phyloP scores from a whole-genome alignment of 2,888 invertebrate genomes.

The Blastobasis lacticolella region DNA sequence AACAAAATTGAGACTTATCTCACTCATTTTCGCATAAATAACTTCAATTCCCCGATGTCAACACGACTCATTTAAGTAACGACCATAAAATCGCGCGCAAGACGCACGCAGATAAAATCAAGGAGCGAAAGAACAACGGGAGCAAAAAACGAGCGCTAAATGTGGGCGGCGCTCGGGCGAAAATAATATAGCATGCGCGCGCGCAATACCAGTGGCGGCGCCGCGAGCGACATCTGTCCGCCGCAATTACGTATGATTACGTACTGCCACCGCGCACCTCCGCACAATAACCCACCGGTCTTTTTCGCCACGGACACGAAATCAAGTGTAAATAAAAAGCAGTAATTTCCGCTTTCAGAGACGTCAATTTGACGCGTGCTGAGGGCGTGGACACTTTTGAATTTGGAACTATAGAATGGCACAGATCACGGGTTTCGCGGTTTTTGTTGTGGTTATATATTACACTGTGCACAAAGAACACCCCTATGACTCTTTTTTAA shows the following conservation, averaged over 20 bases:
- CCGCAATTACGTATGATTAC: constrained; percentile 41
- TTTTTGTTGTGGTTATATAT: constrained; percentile 65
- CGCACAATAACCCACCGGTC: constrained; percentile 35
- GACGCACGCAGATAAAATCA: too few relatives aligned
- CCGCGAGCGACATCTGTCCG: constrained; percentile 51
- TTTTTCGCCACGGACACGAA: constrained; percentile 33
- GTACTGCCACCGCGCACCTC: constrained; percentile 38
- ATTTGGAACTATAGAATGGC: constrained; percentile 1
- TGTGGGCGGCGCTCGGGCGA: constrained; percentile 32
- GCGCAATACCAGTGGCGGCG: constrained; percentile 42
- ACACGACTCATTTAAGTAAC: neutral
- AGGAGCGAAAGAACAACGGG: neutral
- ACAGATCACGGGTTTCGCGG: constrained; percentile 34
- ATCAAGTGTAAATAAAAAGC: constrained; percentile 35
- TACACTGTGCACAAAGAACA: constrained; percentile 22
- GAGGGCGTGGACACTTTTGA: constrained; percentile 30
- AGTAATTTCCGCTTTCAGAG: constrained; percentile 38
- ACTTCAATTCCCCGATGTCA: neutral
- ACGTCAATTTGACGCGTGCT: constrained; percentile 35
- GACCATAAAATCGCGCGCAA: too few relatives aligned
- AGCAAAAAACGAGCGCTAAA: constrained; percentile 5
- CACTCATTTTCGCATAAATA: too few relatives aligned
- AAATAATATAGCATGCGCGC: constrained; percentile 33
- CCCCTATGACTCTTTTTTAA: constrained; percentile 5
- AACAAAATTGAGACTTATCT: too few relatives aligned